Evolutionary conservation across 2,888 invertebrate species (phyloP).

Genomic region (Drosophila antonietae): DNA sequence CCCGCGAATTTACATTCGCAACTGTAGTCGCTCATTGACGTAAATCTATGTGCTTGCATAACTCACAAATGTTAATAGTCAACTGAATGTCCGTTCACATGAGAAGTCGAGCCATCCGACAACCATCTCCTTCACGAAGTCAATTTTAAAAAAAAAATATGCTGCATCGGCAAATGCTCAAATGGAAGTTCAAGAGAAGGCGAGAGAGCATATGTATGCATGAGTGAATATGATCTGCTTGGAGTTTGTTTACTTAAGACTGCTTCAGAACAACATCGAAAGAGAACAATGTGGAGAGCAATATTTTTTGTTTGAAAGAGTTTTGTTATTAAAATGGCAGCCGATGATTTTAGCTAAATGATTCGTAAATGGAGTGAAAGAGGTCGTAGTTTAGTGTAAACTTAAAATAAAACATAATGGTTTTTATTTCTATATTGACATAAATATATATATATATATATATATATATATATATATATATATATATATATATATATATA

Average conservation of each 20-base stretch:
- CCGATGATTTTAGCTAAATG: neutral
- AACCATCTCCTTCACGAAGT: neutral
- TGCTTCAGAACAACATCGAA: neutral
- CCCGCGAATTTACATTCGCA: slow-evolving; percentile 24
- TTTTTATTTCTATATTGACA: too few relatives aligned
- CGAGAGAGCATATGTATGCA: neutral
- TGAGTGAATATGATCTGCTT: neutral
- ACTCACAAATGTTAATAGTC: neutral
- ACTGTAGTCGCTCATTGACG: neutral
- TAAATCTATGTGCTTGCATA: slow-evolving; percentile 2
- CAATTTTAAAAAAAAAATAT: neutral
- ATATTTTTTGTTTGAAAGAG: neutral
- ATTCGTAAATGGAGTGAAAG: too few relatives aligned
- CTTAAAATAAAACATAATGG: too few relatives aligned
- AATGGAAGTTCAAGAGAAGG: slow-evolving; percentile 7
- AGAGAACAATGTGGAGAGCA: neutral
- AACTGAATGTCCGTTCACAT: neutral
- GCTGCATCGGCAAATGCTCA: slow-evolving; percentile 13
- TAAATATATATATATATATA: too few relatives aligned
- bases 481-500: neutral
- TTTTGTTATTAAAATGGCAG: neutral
- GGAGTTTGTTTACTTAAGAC: neutral
- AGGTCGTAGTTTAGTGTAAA: too few relatives aligned
- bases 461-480: too few relatives aligned
- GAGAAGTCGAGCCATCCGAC: neutral